Percentiles rank a stretch among this genome's conserved stretches.
These are phyloP conservation scores for Poecilobothrus nobilitatus DNA, from an alignment of 2,888 invertebrate species.

Conservation along the genomic window DNA sequence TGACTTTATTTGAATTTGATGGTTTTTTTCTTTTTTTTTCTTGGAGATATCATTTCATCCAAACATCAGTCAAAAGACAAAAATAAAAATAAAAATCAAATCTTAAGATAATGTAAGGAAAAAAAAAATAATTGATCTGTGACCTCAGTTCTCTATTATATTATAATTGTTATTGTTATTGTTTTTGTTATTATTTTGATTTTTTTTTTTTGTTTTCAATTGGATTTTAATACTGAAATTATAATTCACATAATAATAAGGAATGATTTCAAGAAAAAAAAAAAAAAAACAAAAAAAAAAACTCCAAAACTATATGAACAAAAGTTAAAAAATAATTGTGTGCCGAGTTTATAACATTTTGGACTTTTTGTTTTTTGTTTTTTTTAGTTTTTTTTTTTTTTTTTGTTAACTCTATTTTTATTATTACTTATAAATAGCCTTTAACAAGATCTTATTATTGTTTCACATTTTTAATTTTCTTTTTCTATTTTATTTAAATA, in stretches of 20 bases:
- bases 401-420: neutral
- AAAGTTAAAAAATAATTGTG: no score
- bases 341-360: no score
- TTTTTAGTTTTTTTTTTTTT: no score
- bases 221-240: no score
- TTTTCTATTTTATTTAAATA: neutral
- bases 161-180: neutral
- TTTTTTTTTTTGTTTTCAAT: no score
- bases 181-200: no score
- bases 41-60: neutral
- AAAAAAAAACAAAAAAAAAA: no score
- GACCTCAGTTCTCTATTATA: conserved; percentile 2
- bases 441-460: conserved; percentile 6
- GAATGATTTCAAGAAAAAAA: no score
- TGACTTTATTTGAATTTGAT: no score
- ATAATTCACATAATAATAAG: no score
- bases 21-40: neutral
- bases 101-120: neutral
- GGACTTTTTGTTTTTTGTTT: no score
- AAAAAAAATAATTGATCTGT: conserved; percentile 2
- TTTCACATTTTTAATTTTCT: neutral
- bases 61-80: neutral
- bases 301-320: no score
- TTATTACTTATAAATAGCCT: neutral
- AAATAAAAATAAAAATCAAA: neutral